Evolutionary conservation across 2,888 invertebrate species (phyloP).

Genomic region (Leuctra nigra): DNA sequence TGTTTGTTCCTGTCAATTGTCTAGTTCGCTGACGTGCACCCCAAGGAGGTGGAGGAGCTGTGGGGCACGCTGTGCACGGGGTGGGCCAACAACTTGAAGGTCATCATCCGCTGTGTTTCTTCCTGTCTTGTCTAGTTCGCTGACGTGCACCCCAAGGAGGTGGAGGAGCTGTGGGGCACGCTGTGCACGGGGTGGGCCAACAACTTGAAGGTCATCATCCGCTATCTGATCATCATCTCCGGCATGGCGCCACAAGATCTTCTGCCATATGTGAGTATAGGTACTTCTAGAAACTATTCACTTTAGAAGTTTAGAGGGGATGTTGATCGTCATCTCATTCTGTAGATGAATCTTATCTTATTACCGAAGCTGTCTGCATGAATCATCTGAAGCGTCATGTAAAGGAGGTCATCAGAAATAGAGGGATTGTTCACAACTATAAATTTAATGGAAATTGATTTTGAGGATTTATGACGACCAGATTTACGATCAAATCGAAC

Average conservation of each 20-base stretch:
- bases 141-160: conserved; percentile 90
- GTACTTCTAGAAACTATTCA: too few relatives aligned
- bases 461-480: too few relatives aligned
- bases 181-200: conserved; percentile 95
- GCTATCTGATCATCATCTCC: conserved; percentile 92
- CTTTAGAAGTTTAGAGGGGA: too few relatives aligned
- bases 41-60: conserved; percentile 90
- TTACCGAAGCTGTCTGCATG: too few relatives aligned
- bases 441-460: too few relatives aligned
- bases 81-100: conserved; percentile 97
- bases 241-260: conserved; percentile 96
- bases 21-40: conserved; percentile 92
- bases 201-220: conserved; percentile 92
- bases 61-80: conserved; percentile 95
- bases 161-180: conserved; percentile 94
- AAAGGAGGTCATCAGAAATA: too few relatives aligned
- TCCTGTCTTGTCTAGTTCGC: conserved; percentile 68
- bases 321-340: too few relatives aligned
- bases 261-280: conserved; percentile 85
- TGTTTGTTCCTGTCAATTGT: conserved; percentile 34
- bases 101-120: too few relatives aligned
- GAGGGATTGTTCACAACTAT: too few relatives aligned
- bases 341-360: too few relatives aligned
- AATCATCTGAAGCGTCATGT: too few relatives aligned
- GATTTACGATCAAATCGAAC: too few relatives aligned